Base-by-base conservation (phyloP, 2,113 vertebrate species). In the Onychorhynchus coronatus region DNA sequence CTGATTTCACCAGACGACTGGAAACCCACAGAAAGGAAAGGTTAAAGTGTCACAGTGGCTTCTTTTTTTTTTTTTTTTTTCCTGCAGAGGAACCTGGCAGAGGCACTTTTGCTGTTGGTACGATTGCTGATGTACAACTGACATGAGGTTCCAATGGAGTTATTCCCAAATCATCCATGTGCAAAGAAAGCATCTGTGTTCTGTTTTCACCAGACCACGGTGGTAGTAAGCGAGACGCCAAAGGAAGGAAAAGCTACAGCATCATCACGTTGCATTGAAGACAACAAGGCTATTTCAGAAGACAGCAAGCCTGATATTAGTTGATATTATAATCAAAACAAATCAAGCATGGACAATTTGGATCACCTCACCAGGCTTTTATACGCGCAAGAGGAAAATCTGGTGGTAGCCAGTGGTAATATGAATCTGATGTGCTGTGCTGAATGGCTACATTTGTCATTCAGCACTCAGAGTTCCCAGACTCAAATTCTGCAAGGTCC, bases 171-270 rank as follows among this genome's bases (percentile, higher is more conserved):
- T 66, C 96, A 96, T 94, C 87, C 95, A 96, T 95, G 95, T 96
- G 96, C 84, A 94, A 95, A 96, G 87, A 85, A 65, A 96, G 91
- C 96, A 97, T 96, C 96, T 97, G 96, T 82, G 96, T 85, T 93
- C 89, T 82, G 77, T 79, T 96, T 95, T 61, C 87, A 95, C 44
- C 78, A 91, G 77, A 62, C 70, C 71, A 58, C 16, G 30, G 52
- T 1, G 77, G 25, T 61, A 65, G 70, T 33, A 68, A 93, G 65
- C 5, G 47, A 65, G 49, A 35, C 0, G 5, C 77, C 73, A 89
- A 65, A 89, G 84, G 72, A 75, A 58, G 53, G 81, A 72, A 91
- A 76, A 20, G 74, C 94, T 73, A n/a, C 70, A 89, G 30, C 53
- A 53, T 53, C 72, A 65, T 68, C 89, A 7, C 77, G 70, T 49